Base-by-base conservation (phyloP, 2,888 invertebrate genomes). In the Scotopteryx bipunctaria region DNA sequence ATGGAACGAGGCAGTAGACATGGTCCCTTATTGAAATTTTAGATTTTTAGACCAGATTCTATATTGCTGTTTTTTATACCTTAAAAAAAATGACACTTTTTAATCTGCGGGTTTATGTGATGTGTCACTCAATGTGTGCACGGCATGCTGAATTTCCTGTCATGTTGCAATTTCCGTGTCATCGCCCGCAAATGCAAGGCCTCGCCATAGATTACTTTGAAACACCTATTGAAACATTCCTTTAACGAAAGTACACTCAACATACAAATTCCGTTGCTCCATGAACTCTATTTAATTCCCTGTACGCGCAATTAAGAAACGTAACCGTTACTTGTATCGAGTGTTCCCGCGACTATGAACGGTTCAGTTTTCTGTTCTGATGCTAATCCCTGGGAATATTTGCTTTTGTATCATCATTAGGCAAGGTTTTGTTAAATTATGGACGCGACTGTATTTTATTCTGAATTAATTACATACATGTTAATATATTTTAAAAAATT, bases 371-470 rank as follows among this genome's bases (percentile, higher is more conserved):
- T 53, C 62, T 69, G 53, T 73, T 65, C 48, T 33, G 49, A 69
- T 67, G 70, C 56, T 71, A 70, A 71, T 69, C 68, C 69, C 76
- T 84, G 81, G 70, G 79, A 83, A 83, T 55, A 63, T 59, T 57
- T 31, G 49, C 63, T 62, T 68, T 69, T 72, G 64, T 69, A 63
- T 48, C 40, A 44, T 19, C 43, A 60, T 63, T 63, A 66, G 63
- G 59, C 64, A 63, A 67, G 55, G 55, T 61, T 63, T 63, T 63
- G 64, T 59, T 46, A 61, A 66, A 52, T 59, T 62, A 64, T 49
- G 32, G n/a, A 33, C 17, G 33, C n/a, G 38, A 23, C 35, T 38
- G 46, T 47, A 42, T 29, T 19, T 40, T 40, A 11, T 41, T 2
- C 36, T 11, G 42, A 8, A 29, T 36, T 42, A 42, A 48, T 37